Base-by-base conservation (phyloP, 2,113 vertebrate species). In the Chauna torquata region DNA sequence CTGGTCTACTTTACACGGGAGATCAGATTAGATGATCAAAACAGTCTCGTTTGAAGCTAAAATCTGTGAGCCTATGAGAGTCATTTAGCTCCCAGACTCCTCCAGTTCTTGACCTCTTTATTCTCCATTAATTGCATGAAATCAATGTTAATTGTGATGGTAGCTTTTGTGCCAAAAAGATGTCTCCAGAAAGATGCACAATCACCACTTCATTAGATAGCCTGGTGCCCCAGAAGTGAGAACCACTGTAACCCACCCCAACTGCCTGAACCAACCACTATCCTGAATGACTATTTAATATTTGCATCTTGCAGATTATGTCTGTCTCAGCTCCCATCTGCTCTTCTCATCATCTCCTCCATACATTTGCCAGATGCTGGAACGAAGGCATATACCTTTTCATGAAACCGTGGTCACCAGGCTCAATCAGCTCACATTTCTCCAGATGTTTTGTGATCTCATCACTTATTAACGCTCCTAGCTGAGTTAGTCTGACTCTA, bases 401-500 rank as follows among this genome's bases (percentile, higher is more conserved):
- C 64, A 81, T 23, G 75, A 82, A 93, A 74, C 61, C 1, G 2
- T 94, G 72, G 25, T 79, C 80, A 78, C 27, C 61, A 72, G 36
- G 38, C 86, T 59, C 66, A 72, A 23, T 70, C 59, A 81, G 82
- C 64, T 95, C 89, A 58, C 78, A 78, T 94, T 96, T 90, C 71
- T 92, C 70, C 97, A 97, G 89, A 95, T 94, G 84, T 94, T 94
- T 71, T 78, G 78, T 97, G 96, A 97, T 95, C 92, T 96, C 94
- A 96, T 23, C 74, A 82, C 78, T 94, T 83, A 82, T 1, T 91
- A 93, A 95, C 1, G 8, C 90, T 85, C 70, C 52, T 54, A 69
- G 61, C 25, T 42, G 59, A 91, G 12, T 78, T 54, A 64, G 54
- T 5, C 47, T 65, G 40, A 88, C 44, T 76, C 30, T 36, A 66